These are phyloP conservation scores for Helicoverpa zea DNA, from an alignment of 1,140 invertebrate species.

Conservation along the genomic window DNA sequence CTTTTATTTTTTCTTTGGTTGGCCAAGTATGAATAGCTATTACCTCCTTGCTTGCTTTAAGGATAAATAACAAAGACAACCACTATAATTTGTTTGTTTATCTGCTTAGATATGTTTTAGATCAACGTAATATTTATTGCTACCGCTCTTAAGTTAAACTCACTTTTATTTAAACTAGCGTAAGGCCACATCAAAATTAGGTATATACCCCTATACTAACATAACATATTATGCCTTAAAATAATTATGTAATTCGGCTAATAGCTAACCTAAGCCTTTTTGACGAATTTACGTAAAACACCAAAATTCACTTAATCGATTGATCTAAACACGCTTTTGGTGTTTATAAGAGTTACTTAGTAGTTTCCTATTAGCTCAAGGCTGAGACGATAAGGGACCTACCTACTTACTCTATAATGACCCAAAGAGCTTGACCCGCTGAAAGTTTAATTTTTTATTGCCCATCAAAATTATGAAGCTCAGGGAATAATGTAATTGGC, in stretches of 20 bases:
- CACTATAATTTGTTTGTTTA: no score
- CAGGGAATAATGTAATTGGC: neutral
- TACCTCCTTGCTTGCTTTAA: no score
- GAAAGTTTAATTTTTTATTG: constrained; percentile 17
- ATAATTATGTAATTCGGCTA: neutral
- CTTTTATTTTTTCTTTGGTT: no score
- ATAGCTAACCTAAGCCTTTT: constrained; percentile 1
- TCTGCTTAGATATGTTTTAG: no score
- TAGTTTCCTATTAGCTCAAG: constrained; percentile 63
- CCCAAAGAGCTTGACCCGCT: constrained; percentile 50
- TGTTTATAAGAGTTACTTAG: constrained; percentile 18
- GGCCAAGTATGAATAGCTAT: no score
- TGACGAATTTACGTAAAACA: constrained; percentile 2
- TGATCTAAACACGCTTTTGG: constrained; percentile 21
- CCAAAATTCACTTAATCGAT: constrained; percentile 11
- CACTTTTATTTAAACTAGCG: no score
- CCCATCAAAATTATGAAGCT: neutral
- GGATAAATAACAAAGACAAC: no score
- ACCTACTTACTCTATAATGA: constrained; percentile 23
- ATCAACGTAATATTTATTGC: no score
- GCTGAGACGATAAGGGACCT: constrained; percentile 47
- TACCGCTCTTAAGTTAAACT: no score
- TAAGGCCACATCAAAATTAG: no score
- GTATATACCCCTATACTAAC: no score
- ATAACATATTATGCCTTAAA: neutral